Evolutionary conservation across 2,888 invertebrate genomes (phyloP), one percentile per base, ranked within the genome.

Genomic region (Amaurobius ferox): DNA sequence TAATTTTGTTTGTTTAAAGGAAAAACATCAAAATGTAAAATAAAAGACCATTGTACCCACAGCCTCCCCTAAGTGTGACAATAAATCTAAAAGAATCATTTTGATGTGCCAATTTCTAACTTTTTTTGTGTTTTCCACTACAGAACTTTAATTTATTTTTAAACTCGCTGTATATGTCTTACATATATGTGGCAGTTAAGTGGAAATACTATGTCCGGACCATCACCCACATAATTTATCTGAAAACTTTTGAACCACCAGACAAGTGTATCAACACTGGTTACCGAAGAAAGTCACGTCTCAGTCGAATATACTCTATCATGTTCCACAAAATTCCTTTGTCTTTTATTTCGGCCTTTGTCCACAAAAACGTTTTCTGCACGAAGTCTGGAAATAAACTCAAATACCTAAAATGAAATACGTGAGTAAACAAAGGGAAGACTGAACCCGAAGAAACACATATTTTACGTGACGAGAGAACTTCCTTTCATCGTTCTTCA

Each of bases 341-440:
- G 7, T 7, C 16, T 16, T 23, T 1, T 55, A 19, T 19, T 23
- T 16, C 16, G 23, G 55, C 55, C 55, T 23, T 1, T 55, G 55
- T 55, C 55, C 55, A 55, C 19, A 23, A 55, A 23, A 19, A 23
- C 9, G 19, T 55, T 23, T 55, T 55, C 55, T 55, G 55, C 55
- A 55, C 55, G 55, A 6, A 55, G 23, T 19, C 55, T 23, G 23
- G 23, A 55, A 55, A 55, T 55, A 55, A 55, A 55, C 55, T 55
- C 23, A 55, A 55, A 55, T n/a, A n/a, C 55, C 19, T 55, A 55
- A 55, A 55, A 55, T 55, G 55, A 55, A 55, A 55, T 55, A 55
- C 55, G 55, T 55, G 55, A 6, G 55, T 55, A 55, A 55, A 55
- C 55, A 55, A 55, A 55, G 23, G 55, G 55, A 23, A 55, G 23